Conservation (phyloP, 2,113 vertebrate species). For the Tachuris rubrigastra region DNA sequence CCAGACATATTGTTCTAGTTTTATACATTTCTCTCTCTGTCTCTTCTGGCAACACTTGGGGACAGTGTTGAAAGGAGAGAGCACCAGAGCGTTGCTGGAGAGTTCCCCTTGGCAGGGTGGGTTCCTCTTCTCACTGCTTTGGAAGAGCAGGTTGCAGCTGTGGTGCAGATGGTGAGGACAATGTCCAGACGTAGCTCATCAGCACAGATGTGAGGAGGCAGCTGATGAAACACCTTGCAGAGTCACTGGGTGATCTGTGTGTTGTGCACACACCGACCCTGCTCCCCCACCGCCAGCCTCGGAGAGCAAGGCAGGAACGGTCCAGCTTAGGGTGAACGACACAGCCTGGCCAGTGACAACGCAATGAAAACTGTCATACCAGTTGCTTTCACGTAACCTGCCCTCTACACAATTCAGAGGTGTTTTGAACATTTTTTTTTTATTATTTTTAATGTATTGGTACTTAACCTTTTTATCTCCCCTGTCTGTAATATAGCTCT, state of each 20-base stretch:
- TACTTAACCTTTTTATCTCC: constrained; percentile 21
- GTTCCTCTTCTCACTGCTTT: too few species aligned
- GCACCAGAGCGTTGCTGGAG: too few species aligned
- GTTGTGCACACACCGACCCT: background rate
- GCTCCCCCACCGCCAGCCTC: background rate
- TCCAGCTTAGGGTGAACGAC: background rate
- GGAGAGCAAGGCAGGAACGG: background rate
- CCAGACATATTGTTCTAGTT: background rate
- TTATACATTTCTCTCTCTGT: background rate
- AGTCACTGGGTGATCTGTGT: too few species aligned
- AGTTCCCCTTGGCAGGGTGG: too few species aligned
- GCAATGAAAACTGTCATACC: background rate
- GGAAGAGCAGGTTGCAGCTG: too few species aligned
- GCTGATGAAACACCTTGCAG: too few species aligned
- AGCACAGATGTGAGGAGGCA: too few species aligned
- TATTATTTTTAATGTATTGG: background rate
- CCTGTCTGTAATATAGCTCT: background rate
- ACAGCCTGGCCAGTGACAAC: background rate
- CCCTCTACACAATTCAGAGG: background rate
- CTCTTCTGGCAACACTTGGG: too few species aligned
- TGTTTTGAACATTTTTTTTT: background rate
- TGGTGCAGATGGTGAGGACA: too few species aligned
- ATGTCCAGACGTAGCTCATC: too few species aligned
- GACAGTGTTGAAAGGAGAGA: too few species aligned
- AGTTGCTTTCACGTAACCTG: background rate